Evolutionary conservation across 2,888 invertebrate genomes (phyloP), one percentile per base, ranked within the genome.

Genomic region (Xestia rhomboidea): DNA sequence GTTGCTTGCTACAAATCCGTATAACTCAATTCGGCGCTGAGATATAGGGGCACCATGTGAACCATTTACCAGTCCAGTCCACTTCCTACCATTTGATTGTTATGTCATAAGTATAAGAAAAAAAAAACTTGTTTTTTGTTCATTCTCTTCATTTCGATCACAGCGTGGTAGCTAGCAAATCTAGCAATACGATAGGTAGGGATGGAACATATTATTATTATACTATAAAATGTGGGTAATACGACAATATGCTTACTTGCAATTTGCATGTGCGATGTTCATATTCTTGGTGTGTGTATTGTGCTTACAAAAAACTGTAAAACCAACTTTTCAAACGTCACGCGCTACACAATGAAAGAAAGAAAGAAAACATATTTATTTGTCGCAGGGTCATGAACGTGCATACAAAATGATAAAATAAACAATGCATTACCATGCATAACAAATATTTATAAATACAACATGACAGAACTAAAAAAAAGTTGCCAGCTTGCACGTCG

Each of bases 11-110:
- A 86, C 84, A 87, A 89, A 91, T 88, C 87, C 86, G 79, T 85
- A 83, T 87, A 88, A 90, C 88, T 90, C 83, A 86, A 90, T 91
- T 89, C 81, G 89, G 88, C 84, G 84, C 87, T 86, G 68, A 80
- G 73, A 69, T 73, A 71, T 80, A 85, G 81, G 81, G 49, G 11
- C 13, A 44, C 87, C 73, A 87, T 76, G 30, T 30, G 4, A 27
- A 10, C 10, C 18, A 10, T 27, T 44, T 62, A 30, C 21, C 21
- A 10, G n/a, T n/a, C n/a, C n/a, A n/a, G n/a, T n/a, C n/a, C n/a
- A n/a, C n/a, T n/a, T n/a, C n/a, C n/a, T n/a, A n/a, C n/a, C n/a
- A n/a, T n/a, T n/a, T n/a, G n/a, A n/a, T n/a, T n/a, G n/a, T n/a
- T n/a, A n/a, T n/a, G n/a, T n/a, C n/a, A n/a, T n/a, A n/a, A n/a